A percentile compares a stretch with the other conserved stretches of the same genome.
Conservation (phyloP, 2,797 vertebrate genomes). For the Triplophysa yarkandensis region DNA sequence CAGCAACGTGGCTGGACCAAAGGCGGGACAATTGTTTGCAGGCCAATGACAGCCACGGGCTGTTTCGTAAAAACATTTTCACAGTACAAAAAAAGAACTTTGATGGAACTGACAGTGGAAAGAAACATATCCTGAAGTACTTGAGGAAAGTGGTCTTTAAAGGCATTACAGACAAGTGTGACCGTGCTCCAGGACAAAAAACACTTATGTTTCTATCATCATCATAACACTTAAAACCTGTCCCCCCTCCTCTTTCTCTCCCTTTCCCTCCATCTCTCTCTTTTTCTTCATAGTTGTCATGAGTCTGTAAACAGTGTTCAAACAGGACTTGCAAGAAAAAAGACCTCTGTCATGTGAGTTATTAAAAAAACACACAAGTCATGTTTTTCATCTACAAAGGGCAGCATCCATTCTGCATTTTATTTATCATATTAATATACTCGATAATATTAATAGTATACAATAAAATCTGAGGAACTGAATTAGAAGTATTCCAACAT, state of each 20-base stretch:
- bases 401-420: no score
- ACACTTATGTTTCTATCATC: constrained; percentile 44
- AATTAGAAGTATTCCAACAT: no score
- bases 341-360: background rate
- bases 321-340: background rate
- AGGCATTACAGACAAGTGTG: constrained; percentile 32
- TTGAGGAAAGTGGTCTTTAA: constrained; percentile 40
- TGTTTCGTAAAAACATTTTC: background rate
- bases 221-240: constrained; percentile 45
- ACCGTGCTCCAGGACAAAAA: constrained; percentile 39
- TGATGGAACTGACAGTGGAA: constrained; percentile 13
- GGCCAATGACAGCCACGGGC: background rate
- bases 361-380: background rate
- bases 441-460: no score
- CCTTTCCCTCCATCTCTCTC: constrained; percentile 19
- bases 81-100: constrained; percentile 8
- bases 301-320: constrained; percentile 40
- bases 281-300: constrained; percentile 37
- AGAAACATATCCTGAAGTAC: constrained; percentile 15
- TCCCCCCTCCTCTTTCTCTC: background rate
- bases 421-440: no score
- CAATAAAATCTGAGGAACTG: no score
- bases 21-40: background rate
- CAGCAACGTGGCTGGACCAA: background rate
- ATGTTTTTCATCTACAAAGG: no score